A percentile compares a stretch with the other conserved stretches of the same genome.
phyloP scores from a whole-genome alignment of 2,113 vertebrate species.

The Miniopterus natalensis region DNA sequence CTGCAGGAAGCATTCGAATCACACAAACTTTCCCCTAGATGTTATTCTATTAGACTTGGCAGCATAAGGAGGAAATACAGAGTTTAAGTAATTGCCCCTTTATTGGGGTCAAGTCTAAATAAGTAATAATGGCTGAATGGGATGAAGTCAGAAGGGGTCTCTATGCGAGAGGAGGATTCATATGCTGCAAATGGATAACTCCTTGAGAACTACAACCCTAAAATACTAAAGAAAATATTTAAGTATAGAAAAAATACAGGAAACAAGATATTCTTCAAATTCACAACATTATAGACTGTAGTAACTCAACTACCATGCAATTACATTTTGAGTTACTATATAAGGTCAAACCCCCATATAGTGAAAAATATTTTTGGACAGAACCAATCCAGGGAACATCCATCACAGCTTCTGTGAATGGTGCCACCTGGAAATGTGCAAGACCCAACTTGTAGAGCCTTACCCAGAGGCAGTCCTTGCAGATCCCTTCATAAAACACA shows the following conservation, averaged over 20 bases:
- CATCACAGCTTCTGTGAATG: background rate
- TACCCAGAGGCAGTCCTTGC: background rate
- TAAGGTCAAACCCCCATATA: background rate
- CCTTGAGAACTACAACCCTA: background rate
- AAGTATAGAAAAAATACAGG: background rate
- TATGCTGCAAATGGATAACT: background rate
- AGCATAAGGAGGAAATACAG: background rate
- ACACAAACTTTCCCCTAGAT: background rate
- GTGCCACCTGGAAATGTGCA: too few relatives aligned
- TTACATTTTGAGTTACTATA: background rate
- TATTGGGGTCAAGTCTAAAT: background rate
- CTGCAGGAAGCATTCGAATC: background rate
- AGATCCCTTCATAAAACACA: background rate
- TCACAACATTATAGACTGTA: background rate
- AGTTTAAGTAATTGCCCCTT: background rate
- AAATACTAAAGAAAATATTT: background rate
- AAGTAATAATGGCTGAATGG: background rate
- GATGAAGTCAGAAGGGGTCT: background rate
- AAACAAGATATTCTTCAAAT: conserved; percentile 40
- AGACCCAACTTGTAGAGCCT: fast-evolving
- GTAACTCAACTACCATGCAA: fast-evolving
- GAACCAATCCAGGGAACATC: background rate
- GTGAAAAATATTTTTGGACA: background rate
- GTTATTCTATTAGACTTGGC: background rate
- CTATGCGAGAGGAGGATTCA: background rate